phyloP scores from a whole-genome alignment of 2,113 vertebrate species.

The Capreolus pygargus region DNA sequence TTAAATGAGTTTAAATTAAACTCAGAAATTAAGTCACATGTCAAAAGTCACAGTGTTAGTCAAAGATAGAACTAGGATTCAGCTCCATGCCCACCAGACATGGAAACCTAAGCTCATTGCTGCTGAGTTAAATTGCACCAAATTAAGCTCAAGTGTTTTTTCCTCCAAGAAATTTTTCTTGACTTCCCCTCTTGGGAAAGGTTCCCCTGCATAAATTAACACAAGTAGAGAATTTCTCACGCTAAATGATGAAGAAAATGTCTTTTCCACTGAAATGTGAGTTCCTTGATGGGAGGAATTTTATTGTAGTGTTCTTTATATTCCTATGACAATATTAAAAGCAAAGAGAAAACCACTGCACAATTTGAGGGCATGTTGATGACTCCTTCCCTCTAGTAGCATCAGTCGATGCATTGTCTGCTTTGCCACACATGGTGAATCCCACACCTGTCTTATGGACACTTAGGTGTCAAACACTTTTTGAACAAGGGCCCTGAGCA shows the following conservation, averaged over 20 bases:
- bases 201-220: background rate
- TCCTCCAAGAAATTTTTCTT: background rate
- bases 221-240: background rate
- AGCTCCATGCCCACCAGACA: background rate
- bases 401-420: background rate
- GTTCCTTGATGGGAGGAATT: background rate
- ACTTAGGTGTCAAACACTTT: background rate
- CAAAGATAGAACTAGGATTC: background rate
- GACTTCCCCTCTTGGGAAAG: background rate
- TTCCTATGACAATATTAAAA: background rate
- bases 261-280: background rate
- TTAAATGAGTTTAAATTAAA: background rate
- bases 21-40: background rate
- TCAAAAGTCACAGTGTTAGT: background rate
- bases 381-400: background rate
- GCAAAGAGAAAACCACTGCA: background rate
- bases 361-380: background rate
- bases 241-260: background rate
- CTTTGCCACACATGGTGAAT: background rate
- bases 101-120: slow-evolving; percentile 33
- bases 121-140: slow-evolving; percentile 32
- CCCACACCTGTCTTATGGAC: background rate
- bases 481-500: background rate
- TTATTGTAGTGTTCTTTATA: background rate
- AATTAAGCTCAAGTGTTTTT: background rate